Base-by-base conservation (phyloP, 2,113 vertebrate genomes). In the Nyctereutes procyonoides region DNA sequence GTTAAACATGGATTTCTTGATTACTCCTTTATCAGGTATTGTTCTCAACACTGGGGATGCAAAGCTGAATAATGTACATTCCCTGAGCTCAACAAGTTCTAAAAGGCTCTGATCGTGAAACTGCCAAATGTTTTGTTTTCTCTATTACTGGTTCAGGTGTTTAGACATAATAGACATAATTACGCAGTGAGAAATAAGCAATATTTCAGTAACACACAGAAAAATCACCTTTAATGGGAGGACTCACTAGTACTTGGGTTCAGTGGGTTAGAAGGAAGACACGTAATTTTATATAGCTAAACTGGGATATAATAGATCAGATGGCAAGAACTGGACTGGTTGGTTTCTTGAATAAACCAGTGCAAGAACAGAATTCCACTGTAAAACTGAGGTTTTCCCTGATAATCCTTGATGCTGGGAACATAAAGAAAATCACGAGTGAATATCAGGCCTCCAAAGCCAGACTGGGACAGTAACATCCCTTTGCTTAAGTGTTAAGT, bases 401-500 rank as follows among this genome's bases (percentile, higher is more conserved):
- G 60, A 80, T 38, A 62, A 53, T 4, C 35, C 60, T 83, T 87
- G 83, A 71, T 62, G 12, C 16, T 30, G 73, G 74, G 55, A 83
- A 89, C 28, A 95, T 85, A 38, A 69, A 77, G 67, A 30, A 53
- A 80, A 22, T 93, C 20, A n/a, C 43, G 92, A 94, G n/a, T 74
- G 73, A 97, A 74, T 86, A 60, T n/a, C 51, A 73, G 35, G 19
- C 69, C 11, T 32, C 22, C 24, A 90, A 48, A 13, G 0, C 3
- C 28, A 58, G 84, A 65, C 55, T 67, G 58, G 82, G 32, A 32
- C 14, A 81, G 17, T 38, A 92, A 62, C 67, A 91, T 79, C 38
- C 48, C 95, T 83, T 95, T 94, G 79, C 53, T 92, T 90, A 90
- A 90, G 28, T 22, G 9, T 88, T 88, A 95, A 95, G 48, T 93